Base-by-base conservation (phyloP, 2,888 invertebrate species). In the Magallana nippona region DNA sequence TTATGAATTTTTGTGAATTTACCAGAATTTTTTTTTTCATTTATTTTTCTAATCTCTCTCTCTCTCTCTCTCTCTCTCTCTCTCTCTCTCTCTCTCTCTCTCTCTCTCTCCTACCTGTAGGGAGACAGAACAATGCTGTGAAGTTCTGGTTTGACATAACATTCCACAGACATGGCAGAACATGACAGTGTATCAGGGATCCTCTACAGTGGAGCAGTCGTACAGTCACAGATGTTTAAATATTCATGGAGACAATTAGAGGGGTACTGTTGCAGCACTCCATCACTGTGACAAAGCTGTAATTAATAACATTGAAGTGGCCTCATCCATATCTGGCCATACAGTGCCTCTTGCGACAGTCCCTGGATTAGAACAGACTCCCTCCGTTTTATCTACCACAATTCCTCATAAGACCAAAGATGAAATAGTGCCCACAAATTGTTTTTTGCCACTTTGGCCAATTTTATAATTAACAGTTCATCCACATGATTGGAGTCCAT, bases 111-210 rank as follows among this genome's bases (percentile, higher is more conserved):
- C 27, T 71, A 71, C 71, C 71, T 71, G 71, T 71, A 71, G 2
- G 71, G 71, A 13, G 71, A 71, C 13, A 71, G 15, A 15, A 71
- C 71, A 22, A 71, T 27, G 71, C 71, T 71, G 27, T 27, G 15
- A 1, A 71, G 27, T 27, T 71, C 71, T 71, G 71, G 27, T 27
- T 71, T 71, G 71, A 71, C 71, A 27, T 27, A 71, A 71, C 71
- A 71, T 71, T 71, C 71, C 71, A 71, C 13, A 71, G 71, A 71
- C 71, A 71, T 71, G 22, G 71, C 32, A 19, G 22, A 71, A 71
- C 71, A 32, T 22, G 22, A 27, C 71, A 15, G 71, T 32, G 22
- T 32, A 22, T 32, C 27, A 71, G 15, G 15, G 27, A 32, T 71
- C 22, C 27, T 13, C 2, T 27, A 27, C 8, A 22, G 71, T 71